Conservation (phyloP, 2,797 vertebrate species). For the Tokudaia muenninki region DNA sequence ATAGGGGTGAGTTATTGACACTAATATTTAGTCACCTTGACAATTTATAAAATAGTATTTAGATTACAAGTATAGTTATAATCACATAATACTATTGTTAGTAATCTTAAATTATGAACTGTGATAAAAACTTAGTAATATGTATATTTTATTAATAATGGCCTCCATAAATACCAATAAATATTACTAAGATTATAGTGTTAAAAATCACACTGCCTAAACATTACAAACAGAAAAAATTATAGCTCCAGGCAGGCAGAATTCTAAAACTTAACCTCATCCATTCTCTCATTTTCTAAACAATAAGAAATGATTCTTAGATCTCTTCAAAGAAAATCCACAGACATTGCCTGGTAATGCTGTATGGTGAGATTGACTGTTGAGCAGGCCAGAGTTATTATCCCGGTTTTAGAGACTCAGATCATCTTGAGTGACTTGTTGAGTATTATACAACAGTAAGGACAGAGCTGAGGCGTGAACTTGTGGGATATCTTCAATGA, state of each 20-base stretch:
- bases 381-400: background rate
- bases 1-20: slow-evolving; percentile 3
- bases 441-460: background rate
- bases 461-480: no score
- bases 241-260: background rate
- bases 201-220: background rate
- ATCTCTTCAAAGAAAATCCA: background rate
- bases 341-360: background rate
- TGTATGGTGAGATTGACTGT: background rate
- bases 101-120: slow-evolving; percentile 1
- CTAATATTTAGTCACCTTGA: slow-evolving; percentile 23
- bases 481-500: background rate
- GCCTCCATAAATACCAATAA: background rate
- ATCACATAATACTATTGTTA: background rate
- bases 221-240: background rate
- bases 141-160: slow-evolving; percentile 7
- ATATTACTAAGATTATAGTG: background rate
- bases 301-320: background rate
- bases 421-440: background rate
- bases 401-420: background rate
- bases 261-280: slow-evolving; percentile 1
- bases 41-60: slow-evolving; percentile 23
- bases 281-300: background rate
- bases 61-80: background rate
- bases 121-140: background rate